Conservation (phyloP, 2,113 vertebrate genomes). For the Anarrhichthys ocellatus region DNA sequence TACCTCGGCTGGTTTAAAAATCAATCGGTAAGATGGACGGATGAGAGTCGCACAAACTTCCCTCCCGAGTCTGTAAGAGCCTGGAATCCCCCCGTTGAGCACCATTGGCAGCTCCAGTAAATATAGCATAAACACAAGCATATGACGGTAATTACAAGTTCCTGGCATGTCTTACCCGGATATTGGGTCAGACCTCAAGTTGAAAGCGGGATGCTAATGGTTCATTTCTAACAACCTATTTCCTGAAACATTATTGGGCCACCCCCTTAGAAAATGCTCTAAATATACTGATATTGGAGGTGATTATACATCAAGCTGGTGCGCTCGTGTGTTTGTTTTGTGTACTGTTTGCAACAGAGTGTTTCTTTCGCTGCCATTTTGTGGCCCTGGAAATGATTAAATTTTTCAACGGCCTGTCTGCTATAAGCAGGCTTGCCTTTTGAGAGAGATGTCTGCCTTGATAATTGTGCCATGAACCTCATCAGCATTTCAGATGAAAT, state of each 20-base stretch:
- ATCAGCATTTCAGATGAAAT: constrained; percentile 84
- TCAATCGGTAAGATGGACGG: constrained; percentile 64
- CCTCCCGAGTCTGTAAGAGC: constrained; percentile 27
- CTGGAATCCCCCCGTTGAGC: constrained; percentile 29
- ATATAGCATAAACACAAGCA: constrained; percentile 69
- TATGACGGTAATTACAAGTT: constrained; percentile 78
- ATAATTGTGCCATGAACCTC: constrained; percentile 83
- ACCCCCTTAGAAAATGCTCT: constrained; percentile 54
- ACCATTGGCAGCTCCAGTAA: constrained; percentile 52
- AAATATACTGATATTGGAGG: constrained; percentile 53
- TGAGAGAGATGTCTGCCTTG: constrained; percentile 81
- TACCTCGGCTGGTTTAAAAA: constrained; percentile 61
- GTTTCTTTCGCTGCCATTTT: constrained; percentile 65
- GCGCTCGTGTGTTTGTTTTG: constrained; percentile 27
- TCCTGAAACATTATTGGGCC: constrained; percentile 69
- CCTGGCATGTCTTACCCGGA: constrained; percentile 18
- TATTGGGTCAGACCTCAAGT: constrained; percentile 69
- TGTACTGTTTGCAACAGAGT: constrained; percentile 52
- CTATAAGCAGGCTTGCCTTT: constrained; percentile 78
- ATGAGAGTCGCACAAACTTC: constrained; percentile 59
- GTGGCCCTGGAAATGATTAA: constrained; percentile 74
- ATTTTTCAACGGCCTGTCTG: constrained; percentile 78
- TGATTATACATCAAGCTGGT: constrained; percentile 31
- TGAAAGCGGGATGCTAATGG: constrained; percentile 68
- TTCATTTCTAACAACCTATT: constrained; percentile 73